phyloP scores from a whole-genome alignment of 2,113 vertebrate species.

The Chaenogobius annularis region DNA sequence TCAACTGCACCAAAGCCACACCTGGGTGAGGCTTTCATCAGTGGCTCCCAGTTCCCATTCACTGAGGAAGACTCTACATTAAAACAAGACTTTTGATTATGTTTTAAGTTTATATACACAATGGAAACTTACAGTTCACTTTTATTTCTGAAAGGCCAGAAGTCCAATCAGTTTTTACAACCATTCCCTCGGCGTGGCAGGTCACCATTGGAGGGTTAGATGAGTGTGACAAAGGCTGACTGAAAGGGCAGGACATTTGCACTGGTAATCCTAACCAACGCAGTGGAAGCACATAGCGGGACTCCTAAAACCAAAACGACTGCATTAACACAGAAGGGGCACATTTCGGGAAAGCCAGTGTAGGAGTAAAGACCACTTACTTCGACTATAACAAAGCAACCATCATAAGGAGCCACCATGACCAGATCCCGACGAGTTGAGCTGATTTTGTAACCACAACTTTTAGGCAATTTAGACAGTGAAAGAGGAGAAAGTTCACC shows the following conservation, averaged over 20 bases:
- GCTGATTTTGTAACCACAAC: conserved; percentile 69
- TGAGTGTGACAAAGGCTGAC: not conserved
- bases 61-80: conserved; percentile 45
- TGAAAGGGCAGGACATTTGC: conserved; percentile 69
- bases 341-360: not conserved
- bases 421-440: conserved; percentile 47
- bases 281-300: conserved; percentile 63
- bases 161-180: conserved; percentile 51
- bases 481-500: conserved; percentile 63
- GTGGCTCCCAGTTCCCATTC: conserved; percentile 58
- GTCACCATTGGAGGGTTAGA: conserved; percentile 58
- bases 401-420: conserved; percentile 69
- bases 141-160: conserved; percentile 39
- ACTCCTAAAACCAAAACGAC: conserved; percentile 46
- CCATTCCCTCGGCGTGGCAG: conserved; percentile 70
- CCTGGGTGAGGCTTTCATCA: conserved; percentile 47
- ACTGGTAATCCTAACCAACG: conserved; percentile 64
- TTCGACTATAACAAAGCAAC: conserved; percentile 69
- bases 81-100: not conserved
- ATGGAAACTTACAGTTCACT: conserved; percentile 65
- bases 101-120: no score
- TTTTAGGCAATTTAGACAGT: conserved; percentile 63
- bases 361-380: conserved; percentile 30
- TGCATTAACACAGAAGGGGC: not conserved
- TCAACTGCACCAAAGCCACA: conserved; percentile 67